These are phyloP conservation scores for Gymnosoma rotundatum DNA, from an alignment of 2,888 invertebrate species.

Conservation along the genomic window DNA sequence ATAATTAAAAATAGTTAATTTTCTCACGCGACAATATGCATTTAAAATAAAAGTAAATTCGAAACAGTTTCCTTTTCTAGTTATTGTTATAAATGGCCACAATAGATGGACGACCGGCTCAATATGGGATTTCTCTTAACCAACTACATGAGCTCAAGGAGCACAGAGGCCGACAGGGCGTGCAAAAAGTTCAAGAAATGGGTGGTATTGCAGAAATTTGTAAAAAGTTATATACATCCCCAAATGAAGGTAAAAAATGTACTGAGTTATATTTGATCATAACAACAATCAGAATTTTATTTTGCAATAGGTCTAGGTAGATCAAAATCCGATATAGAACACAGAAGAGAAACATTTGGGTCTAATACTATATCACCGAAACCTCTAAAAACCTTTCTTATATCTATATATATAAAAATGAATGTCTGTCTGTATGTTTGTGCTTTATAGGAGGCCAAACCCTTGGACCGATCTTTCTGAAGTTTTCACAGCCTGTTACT, in stretches of 20 bases:
- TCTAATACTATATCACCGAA: slow-evolving; percentile 99
- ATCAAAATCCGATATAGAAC: slow-evolving; percentile 93
- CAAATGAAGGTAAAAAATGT: slow-evolving; percentile 84
- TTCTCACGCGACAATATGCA: too few relatives aligned
- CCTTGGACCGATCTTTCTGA: too few relatives aligned
- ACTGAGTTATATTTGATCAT: too few relatives aligned
- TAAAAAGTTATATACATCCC: slow-evolving; percentile 98
- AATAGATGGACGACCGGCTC: slow-evolving; percentile 97
- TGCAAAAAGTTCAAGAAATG: slow-evolving; percentile 93
- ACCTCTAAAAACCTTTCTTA: slow-evolving; percentile 99
- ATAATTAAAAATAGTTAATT: too few relatives aligned
- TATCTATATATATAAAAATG: too few relatives aligned
- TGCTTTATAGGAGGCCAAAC: too few relatives aligned
- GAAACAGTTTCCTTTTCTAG: not conserved
- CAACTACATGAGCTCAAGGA: slow-evolving; percentile 99
- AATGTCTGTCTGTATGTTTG: too few relatives aligned
- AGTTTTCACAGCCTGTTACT: too few relatives aligned
- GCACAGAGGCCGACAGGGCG: slow-evolving; percentile 96
- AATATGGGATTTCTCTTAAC: slow-evolving; percentile 97
- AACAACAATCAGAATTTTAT: not conserved
- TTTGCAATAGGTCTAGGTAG: slow-evolving; percentile 93
- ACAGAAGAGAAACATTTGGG: slow-evolving; percentile 97
- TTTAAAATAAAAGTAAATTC: too few relatives aligned
- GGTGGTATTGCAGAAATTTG: slow-evolving; percentile 98
- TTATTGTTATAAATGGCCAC: slow-evolving; percentile 88